Evolutionary conservation across 2,113 vertebrate species (phyloP).

Genomic region (Tricholaema leucomelas): DNA sequence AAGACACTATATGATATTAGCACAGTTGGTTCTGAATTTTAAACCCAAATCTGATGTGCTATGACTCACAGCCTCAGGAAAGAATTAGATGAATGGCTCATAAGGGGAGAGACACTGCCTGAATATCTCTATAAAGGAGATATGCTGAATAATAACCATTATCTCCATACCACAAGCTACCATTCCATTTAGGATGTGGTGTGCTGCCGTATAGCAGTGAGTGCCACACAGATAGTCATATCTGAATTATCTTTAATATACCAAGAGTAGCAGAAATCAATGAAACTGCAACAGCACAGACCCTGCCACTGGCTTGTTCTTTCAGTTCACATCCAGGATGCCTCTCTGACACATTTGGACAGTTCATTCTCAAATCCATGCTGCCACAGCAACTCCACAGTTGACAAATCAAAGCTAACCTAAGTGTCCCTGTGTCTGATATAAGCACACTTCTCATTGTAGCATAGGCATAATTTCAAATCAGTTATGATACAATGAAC

Average conservation of each 20-base stretch:
- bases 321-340: not conserved
- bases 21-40: conserved; percentile 67
- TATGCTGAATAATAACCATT: conserved; percentile 59
- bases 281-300: not conserved
- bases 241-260: conserved; percentile 46
- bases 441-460: not conserved
- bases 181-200: conserved; percentile 16
- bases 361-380: not conserved
- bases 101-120: conserved; percentile 33
- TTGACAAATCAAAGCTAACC: not conserved
- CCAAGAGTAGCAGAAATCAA: not conserved
- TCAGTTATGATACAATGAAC: fast-evolving
- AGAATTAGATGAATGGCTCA: conserved; percentile 64
- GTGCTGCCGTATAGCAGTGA: not conserved
- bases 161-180: conserved; percentile 36
- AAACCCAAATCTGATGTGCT: conserved; percentile 64
- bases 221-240: conserved; percentile 2
- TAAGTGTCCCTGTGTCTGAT: not conserved
- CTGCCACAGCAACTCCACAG: not conserved
- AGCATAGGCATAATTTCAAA: not conserved
- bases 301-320: not conserved
- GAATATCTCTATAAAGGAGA: conserved; percentile 51
- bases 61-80: conserved; percentile 64
- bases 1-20: conserved; percentile 67
- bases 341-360: not conserved